Evolutionary conservation across 2,888 invertebrate species (phyloP), one percentile per base, ranked within the genome.

Genomic region (Leptodirus hochenwartii): DNA sequence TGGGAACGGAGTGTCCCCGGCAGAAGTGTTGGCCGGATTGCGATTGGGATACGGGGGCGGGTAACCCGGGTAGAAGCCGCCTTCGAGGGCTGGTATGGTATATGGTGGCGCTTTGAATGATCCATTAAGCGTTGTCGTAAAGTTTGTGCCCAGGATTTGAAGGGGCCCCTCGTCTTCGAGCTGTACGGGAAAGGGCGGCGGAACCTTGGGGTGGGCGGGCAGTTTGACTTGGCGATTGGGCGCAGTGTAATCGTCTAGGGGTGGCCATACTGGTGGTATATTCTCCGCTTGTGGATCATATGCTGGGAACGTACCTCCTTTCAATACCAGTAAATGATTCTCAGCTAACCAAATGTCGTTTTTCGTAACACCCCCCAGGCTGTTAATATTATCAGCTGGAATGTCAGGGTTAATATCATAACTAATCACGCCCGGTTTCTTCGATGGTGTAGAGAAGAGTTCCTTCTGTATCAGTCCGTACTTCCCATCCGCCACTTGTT

Each of bases 141-240:
- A 66, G 63, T 79, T 78, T 60, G 71, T 66, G 54, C 79, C 76
- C 59, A 87, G 68, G 67, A 85, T 76, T 63, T 81, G 74, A 58
- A 85, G 66, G 52, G 85, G 85, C 48, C 82, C 85, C 50, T 74
- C 68, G 52, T 84, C 80, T 54, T 69, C 66, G 56, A 87, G 73
- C 61, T 80, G 84, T 58, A 87, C 76, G 51, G 87, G 87, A 75
- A 87, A 87, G 61, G 87, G 87, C 66, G 87, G 87, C 56, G 87
- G 84, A 45, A 85, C 71, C 56, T 74, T 74, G 6, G 84, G 82
- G 54, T 74, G 71, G 29, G 70, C 57, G 24, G 85, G 84, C 46
- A 87, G 66, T 57, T 81, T 82, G 49, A 87, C 80, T 57, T 78
- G 84, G 45, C 85, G 69, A 47, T 66, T 64, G 15, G 84, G 82